These are phyloP conservation scores for Belonocnema kinseyi DNA, from an alignment of 1,140 invertebrate species.

Conservation along the genomic window DNA sequence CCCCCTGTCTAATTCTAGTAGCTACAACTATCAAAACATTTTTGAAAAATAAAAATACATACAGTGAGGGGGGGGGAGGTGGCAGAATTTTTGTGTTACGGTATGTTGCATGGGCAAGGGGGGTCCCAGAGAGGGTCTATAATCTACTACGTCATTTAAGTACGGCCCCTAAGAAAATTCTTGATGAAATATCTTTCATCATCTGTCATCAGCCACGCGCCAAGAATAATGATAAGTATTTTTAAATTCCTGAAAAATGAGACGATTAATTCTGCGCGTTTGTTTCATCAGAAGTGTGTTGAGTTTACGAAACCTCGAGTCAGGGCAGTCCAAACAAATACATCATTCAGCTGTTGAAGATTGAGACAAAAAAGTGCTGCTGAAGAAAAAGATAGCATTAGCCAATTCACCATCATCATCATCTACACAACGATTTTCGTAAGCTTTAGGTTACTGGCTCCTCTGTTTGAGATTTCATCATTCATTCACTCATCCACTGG, in stretches of 20 bases:
- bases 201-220: background rate
- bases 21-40: no score
- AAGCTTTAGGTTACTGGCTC: background rate
- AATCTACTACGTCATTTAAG: no score
- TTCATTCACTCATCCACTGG: constrained; percentile 6
- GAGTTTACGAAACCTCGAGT: background rate
- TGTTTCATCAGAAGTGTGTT: background rate
- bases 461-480: background rate
- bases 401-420: no score
- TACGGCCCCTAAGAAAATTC: no score
- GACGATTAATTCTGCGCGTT: background rate
- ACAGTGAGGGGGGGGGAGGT: no score
- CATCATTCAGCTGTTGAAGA: background rate
- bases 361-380: background rate
- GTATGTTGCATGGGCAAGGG: no score
- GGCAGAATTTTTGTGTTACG: no score
- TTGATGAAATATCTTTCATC: background rate
- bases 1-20: no score
- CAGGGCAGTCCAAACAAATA: no score
- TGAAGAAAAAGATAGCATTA: background rate
- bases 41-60: no score
- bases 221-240: background rate
- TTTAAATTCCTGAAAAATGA: background rate
- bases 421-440: background rate
- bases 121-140: no score